Evolutionary conservation across 2,797 vertebrate genomes (phyloP).

Genomic region (Otolemur crassicaudatus): DNA sequence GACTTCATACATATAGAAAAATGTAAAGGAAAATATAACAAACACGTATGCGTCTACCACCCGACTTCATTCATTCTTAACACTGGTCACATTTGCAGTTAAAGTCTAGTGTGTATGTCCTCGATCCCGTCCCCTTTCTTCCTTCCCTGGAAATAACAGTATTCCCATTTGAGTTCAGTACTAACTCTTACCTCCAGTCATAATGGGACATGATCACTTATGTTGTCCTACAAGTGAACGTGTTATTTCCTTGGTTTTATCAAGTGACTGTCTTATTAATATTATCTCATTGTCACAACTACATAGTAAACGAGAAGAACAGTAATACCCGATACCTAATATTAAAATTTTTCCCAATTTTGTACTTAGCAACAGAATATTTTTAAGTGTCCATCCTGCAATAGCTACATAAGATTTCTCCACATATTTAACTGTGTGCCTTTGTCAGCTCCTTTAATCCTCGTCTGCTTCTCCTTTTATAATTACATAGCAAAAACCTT

Average conservation of each 20-base stretch:
- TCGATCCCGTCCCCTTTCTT: neutral
- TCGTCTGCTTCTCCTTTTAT: neutral
- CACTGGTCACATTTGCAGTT: neutral
- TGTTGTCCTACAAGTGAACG: neutral
- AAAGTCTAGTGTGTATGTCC: neutral
- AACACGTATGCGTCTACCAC: neutral
- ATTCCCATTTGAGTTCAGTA: neutral
- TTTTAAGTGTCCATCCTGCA: constrained; percentile 17
- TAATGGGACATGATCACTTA: neutral
- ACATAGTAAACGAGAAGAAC: neutral
- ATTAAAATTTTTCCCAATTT: neutral
- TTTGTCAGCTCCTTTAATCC: neutral
- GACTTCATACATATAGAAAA: constrained; percentile 31
- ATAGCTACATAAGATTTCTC: neutral
- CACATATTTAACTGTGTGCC: neutral
- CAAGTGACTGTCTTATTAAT: constrained; percentile 12
- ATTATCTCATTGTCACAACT: neutral
- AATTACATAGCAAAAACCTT: constrained; percentile 8
- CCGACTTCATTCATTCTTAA: neutral
- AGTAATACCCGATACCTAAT: neutral
- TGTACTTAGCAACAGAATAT: neutral
- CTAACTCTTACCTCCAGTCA: neutral
- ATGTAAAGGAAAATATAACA: neutral
- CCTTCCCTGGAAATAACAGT: neutral
- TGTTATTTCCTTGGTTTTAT: constrained; percentile 18